A percentile compares a stretch with the other conserved stretches of the same genome.
Evolutionary conservation across 2,888 invertebrate species (phyloP).

Genomic region (Emmelina monodactyla): DNA sequence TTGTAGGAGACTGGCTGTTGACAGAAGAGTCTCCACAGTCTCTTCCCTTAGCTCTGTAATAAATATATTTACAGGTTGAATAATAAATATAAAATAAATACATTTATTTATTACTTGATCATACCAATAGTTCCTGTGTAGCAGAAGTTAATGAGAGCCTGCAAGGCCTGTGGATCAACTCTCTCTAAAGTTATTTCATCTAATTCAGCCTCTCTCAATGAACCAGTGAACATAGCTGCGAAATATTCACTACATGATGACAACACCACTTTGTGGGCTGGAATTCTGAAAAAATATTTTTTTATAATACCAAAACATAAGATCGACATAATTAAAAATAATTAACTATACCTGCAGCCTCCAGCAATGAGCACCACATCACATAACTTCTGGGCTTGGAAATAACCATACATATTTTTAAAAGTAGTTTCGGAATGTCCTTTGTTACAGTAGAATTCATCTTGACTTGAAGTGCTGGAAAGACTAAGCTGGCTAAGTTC

Average conservation of each 20-base stretch:
- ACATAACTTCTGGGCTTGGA: slow-evolving; percentile 82
- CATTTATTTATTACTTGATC: not conserved
- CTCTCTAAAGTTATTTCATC: slow-evolving; percentile 84
- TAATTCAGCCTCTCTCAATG: slow-evolving; percentile 82
- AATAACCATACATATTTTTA: slow-evolving; percentile 82
- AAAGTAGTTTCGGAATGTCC: slow-evolving; percentile 85
- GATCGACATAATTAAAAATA: no score
- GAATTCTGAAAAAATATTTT: slow-evolving; percentile 70
- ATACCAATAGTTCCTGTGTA: slow-evolving; percentile 79
- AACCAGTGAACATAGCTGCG: slow-evolving; percentile 93
- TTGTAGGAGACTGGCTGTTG: slow-evolving; percentile 89
- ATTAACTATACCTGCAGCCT: slow-evolving; percentile 60
- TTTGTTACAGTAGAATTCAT: slow-evolving; percentile 78
- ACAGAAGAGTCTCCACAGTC: slow-evolving; percentile 86
- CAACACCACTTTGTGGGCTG: slow-evolving; percentile 87
- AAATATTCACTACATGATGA: slow-evolving; percentile 95
- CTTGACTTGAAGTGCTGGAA: slow-evolving; percentile 74
- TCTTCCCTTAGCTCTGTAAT: slow-evolving; percentile 84
- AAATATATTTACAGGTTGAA: no score
- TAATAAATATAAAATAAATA: slow-evolving; percentile 9
- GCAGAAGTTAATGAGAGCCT: slow-evolving; percentile 86
- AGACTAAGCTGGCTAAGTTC: slow-evolving; percentile 73
- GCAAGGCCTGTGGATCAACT: slow-evolving; percentile 86
- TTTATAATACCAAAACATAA: no score
- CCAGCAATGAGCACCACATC: slow-evolving; percentile 89